Evolutionary conservation across 2,888 invertebrate species (phyloP).

Genomic region (Augiades crinisus): DNA sequence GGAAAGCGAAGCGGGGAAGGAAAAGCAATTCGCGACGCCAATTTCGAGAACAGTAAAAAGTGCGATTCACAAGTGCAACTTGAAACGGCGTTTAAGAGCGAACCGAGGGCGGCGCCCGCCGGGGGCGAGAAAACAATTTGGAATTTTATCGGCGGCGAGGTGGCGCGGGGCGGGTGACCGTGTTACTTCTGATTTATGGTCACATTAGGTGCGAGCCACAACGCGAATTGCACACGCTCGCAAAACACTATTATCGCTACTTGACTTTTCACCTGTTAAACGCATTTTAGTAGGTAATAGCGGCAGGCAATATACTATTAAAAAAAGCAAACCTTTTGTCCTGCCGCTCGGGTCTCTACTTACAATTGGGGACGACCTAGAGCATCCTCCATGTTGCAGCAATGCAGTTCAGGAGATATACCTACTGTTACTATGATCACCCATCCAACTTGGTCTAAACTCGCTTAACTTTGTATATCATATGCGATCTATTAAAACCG

Average conservation of each 20-base stretch:
- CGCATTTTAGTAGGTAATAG: too few relatives aligned
- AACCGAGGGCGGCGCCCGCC: conserved; percentile 77
- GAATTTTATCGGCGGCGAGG: conserved; percentile 73
- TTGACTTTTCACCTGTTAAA: conserved; percentile 14
- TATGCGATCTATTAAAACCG: too few relatives aligned
- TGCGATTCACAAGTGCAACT: conserved; percentile 81
- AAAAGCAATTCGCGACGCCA: conserved; percentile 75
- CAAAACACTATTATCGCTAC: conserved; percentile 44
- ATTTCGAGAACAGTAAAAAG: conserved; percentile 79
- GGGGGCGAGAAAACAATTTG: conserved; percentile 80
- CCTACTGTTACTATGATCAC: too few relatives aligned
- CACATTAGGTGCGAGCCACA: conserved; percentile 60
- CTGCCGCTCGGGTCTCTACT: too few relatives aligned
- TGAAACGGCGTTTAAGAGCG: conserved; percentile 80
- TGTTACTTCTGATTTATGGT: conserved; percentile 75
- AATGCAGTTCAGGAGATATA: too few relatives aligned
- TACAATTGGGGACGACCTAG: too few relatives aligned
- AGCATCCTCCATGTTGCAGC: too few relatives aligned
- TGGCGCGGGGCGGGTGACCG: conserved; percentile 47
- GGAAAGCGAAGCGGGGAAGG: conserved; percentile 48
- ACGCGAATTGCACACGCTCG: conserved; percentile 64
- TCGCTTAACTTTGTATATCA: too few relatives aligned
- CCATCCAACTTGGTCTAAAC: too few relatives aligned
- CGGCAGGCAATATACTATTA: too few relatives aligned
- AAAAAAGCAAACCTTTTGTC: too few relatives aligned